phyloP scores from a whole-genome alignment of 1,140 invertebrate species.

The Leptinotarsa defecta region DNA sequence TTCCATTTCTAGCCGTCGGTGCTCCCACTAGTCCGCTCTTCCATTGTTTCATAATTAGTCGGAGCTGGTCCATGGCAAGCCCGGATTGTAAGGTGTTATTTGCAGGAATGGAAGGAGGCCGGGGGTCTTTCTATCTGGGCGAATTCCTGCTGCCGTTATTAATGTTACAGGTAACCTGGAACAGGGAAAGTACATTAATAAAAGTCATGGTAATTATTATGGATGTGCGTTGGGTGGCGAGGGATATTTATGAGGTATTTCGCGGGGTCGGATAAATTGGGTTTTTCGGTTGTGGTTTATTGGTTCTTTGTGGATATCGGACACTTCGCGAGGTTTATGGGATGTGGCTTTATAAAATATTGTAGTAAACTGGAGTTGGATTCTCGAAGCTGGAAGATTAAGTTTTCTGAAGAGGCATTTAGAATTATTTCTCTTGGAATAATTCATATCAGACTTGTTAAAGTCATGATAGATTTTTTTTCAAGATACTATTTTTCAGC shows the following conservation, averaged over 20 bases:
- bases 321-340: not conserved
- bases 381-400: too few relatives aligned
- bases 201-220: slow-evolving; percentile 20
- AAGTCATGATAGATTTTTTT: too few relatives aligned
- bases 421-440: too few relatives aligned
- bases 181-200: slow-evolving; percentile 24
- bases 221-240: slow-evolving; percentile 4
- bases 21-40: not conserved
- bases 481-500: too few relatives aligned
- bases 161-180: slow-evolving; percentile 15
- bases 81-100: slow-evolving; percentile 17
- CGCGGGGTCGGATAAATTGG: slow-evolving; percentile 9
- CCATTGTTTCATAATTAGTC: slow-evolving; percentile 19
- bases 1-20: not conserved
- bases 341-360: not conserved
- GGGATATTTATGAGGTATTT: slow-evolving; percentile 11
- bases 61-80: slow-evolving; percentile 17
- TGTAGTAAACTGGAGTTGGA: not conserved
- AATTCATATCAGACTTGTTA: too few relatives aligned
- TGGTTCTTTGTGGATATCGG: not conserved
- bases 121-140: not conserved
- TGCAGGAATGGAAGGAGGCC: slow-evolving; percentile 7
- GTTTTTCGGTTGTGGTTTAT: slow-evolving; percentile 8
- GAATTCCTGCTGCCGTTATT: not conserved
- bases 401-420: too few relatives aligned